Percentiles rank a stretch among this genome's conserved stretches.
phyloP scores from a whole-genome alignment of 1,140 invertebrate genomes.

The Panonychus citri region DNA sequence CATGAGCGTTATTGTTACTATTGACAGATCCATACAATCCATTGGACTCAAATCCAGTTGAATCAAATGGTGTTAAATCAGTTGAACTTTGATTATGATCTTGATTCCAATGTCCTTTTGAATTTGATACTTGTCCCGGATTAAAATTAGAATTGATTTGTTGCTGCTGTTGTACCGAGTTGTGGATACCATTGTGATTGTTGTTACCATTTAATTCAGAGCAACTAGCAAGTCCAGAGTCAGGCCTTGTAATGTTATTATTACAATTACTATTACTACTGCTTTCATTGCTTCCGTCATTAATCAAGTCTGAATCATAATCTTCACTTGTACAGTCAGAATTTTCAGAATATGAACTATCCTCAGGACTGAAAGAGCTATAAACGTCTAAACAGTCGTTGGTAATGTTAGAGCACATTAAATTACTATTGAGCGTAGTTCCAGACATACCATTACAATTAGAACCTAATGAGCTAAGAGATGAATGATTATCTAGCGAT shows the following conservation, averaged over 20 bases:
- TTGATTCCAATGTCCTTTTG: neutral
- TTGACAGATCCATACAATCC: neutral
- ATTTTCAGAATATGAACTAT: constrained; percentile 32
- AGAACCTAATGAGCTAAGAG: neutral
- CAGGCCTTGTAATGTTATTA: no score
- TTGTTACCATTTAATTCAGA: no score
- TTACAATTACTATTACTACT: no score
- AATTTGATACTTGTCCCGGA: neutral
- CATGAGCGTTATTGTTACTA: neutral
- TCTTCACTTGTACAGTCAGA: constrained; percentile 22
- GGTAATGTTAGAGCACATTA: neutral
- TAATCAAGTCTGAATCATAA: constrained; percentile 4
- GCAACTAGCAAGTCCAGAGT: no score
- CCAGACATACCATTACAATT: neutral
- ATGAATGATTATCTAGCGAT: neutral
- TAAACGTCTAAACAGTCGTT: constrained; percentile 7
- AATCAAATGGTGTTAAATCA: constrained; percentile 4
- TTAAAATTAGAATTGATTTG: neutral
- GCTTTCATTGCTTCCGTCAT: neutral
- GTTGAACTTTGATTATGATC: neutral
- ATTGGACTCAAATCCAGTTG: neutral
- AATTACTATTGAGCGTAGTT: neutral
- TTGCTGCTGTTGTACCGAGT: no score
- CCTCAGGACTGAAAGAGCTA: constrained; percentile 15
- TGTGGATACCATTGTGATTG: no score